A percentile compares a stretch with the other conserved stretches of the same genome.
Evolutionary conservation across 2,797 vertebrate genomes (phyloP).

Genomic region (Chloroceryle inda): DNA sequence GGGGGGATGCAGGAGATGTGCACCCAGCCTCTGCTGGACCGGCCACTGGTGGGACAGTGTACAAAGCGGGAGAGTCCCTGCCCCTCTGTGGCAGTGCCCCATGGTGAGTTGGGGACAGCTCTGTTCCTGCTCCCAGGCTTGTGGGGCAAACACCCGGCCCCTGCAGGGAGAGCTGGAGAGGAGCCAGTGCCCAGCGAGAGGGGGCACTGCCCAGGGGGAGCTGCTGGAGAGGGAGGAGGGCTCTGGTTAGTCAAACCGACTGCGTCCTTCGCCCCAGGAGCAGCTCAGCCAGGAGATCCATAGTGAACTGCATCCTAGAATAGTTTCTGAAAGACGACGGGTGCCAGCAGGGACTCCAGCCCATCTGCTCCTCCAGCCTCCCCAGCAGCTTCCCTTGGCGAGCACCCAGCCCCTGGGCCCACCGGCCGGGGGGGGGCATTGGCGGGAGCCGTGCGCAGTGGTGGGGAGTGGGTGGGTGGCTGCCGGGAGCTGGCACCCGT

Average conservation of each 20-base stretch:
- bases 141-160: accelerated
- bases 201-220: neutral
- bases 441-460: neutral
- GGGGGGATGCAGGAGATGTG: accelerated
- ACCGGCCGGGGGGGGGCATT: neutral
- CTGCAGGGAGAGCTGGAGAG: neutral
- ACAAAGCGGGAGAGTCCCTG: neutral
- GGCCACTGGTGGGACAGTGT: accelerated
- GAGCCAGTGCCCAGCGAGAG: neutral
- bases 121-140: neutral
- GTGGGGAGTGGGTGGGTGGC: neutral
- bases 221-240: neutral
- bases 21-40: accelerated
- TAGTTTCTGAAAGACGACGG: neutral
- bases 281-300: neutral
- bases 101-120: accelerated
- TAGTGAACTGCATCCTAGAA: neutral
- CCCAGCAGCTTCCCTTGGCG: neutral
- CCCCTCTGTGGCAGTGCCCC: neutral
- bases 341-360: neutral
- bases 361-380: constrained; percentile 1
- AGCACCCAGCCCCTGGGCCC: neutral
- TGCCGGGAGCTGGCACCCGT: neutral
- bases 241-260: neutral
- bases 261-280: neutral